Percentiles rank a stretch among this genome's conserved stretches.
These are phyloP conservation scores for Heliconius congener DNA, from an alignment of 1,140 invertebrate genomes.

Conservation along the genomic window DNA sequence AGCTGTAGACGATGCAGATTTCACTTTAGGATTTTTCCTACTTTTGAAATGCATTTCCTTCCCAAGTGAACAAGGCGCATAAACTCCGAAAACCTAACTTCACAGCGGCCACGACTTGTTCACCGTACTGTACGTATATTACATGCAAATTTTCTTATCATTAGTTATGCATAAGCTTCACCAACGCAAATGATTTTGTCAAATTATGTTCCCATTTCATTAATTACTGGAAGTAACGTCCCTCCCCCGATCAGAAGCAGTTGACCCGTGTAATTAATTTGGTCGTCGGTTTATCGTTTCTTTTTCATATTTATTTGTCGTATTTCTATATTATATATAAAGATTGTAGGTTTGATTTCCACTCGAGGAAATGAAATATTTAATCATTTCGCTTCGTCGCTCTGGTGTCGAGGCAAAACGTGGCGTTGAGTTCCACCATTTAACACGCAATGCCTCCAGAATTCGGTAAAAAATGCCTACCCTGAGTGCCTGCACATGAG, in stretches of 20 bases:
- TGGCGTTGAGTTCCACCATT: too few relatives aligned
- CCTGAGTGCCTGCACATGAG: too few relatives aligned
- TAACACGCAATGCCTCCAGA: too few relatives aligned
- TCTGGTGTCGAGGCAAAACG: too few relatives aligned
- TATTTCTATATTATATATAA: neutral
- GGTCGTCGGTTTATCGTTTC: constrained; percentile 16
- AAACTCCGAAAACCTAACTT: too few relatives aligned
- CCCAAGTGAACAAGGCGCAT: too few relatives aligned
- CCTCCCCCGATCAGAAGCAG: constrained; percentile 18
- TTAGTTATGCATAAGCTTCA: constrained; percentile 29
- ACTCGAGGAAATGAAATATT: neutral
- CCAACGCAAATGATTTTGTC: constrained; percentile 21
- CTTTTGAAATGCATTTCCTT: too few relatives aligned
- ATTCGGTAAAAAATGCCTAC: too few relatives aligned
- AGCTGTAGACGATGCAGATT: too few relatives aligned
- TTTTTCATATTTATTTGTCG: neutral
- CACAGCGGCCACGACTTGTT: too few relatives aligned
- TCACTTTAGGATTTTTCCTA: too few relatives aligned
- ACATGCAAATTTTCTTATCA: neutral
- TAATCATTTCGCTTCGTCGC: too few relatives aligned
- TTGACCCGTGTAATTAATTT: constrained; percentile 34
- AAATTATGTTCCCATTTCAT: constrained; percentile 31
- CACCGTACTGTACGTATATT: neutral
- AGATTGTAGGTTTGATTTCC: neutral
- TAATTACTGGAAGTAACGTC: constrained; percentile 26